Base-by-base conservation (phyloP, 1,140 invertebrate species). In the Bathynomus jamesi region DNA sequence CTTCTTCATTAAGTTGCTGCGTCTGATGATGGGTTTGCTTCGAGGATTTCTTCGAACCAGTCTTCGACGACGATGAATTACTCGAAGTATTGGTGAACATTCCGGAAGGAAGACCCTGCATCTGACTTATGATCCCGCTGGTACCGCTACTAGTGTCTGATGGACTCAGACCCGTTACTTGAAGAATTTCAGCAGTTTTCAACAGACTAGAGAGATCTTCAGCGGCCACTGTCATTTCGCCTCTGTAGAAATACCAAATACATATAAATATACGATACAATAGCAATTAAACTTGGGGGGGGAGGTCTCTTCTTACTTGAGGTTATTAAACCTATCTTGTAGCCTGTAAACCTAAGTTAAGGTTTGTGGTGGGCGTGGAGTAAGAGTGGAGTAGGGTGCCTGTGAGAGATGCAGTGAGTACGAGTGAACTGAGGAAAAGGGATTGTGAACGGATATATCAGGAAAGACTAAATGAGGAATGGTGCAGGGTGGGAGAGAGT, bases 211-310 rank as follows among this genome's bases (percentile, higher is more conserved):
- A 31, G 10, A 76, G 40, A 40, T 76, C 70, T 0, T 65, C 66
- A 31, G 71, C 74, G 4, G 67, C 63, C 25, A 76, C 60, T 10
- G 74, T 76, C 63, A 72, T 72, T 64, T 76, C 74, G 13, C 74
- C 74, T 31, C 74, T 76, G 67, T 0, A 63, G 68, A 53, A 53
- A 17, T 53, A 53, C 13, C 2, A 53, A 53, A 53, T 17, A 53
- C 21, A 53, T n/a, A n/a, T n/a, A n/a, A n/a, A n/a, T n/a, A n/a
- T n/a, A n/a, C n/a, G n/a, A n/a, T n/a, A n/a, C n/a, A n/a, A n/a
- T n/a, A n/a, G n/a, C n/a, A n/a, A n/a, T n/a, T n/a, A n/a, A n/a
- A n/a, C n/a, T n/a, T n/a, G 17, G 29, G 0, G 4, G 4, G 11
- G 25, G 21, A 25, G 40, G 17, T 21, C 3, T 13, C 32, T 32